Percentiles rank a stretch among this genome's conserved stretches.
Evolutionary conservation across 2,113 vertebrate genomes (phyloP).

Genomic region (Vidua chalybeata): DNA sequence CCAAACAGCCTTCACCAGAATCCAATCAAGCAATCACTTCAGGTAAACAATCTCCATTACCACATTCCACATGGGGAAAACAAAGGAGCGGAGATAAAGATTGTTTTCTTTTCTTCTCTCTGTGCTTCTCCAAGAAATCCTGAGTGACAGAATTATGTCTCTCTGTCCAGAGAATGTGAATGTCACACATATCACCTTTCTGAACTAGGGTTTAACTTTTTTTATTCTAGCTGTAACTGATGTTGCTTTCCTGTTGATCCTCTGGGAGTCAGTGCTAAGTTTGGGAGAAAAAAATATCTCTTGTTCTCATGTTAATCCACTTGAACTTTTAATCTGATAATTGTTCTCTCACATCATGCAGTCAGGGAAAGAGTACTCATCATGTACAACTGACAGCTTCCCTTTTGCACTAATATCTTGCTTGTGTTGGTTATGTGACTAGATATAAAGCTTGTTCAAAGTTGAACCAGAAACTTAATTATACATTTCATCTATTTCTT

Average conservation of each 20-base stretch:
- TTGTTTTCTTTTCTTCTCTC: too few relatives aligned
- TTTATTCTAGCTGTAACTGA: conserved; percentile 17
- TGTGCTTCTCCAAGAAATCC: too few relatives aligned
- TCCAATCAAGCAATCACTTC: too few relatives aligned
- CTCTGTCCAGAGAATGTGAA: too few relatives aligned
- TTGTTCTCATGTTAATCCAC: conserved; percentile 56
- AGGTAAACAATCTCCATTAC: too few relatives aligned
- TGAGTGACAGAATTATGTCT: too few relatives aligned
- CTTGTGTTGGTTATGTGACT: conserved; percentile 65
- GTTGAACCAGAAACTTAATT: conserved; percentile 42
- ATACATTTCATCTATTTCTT: not conserved
- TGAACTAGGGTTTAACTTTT: conserved; percentile 17
- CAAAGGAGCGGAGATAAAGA: too few relatives aligned
- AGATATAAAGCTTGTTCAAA: conserved; percentile 56
- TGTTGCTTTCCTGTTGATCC: conserved; percentile 48
- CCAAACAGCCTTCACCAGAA: too few relatives aligned
- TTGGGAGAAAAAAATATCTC: conserved; percentile 60
- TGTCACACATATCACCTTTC: not conserved
- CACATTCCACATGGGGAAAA: too few relatives aligned
- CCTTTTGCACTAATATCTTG: conserved; percentile 38
- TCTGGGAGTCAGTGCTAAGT: conserved; percentile 65
- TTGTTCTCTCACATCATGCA: not conserved
- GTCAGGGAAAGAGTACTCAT: not conserved
- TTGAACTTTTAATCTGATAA: conserved; percentile 62
- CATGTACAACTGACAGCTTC: not conserved